Evolutionary conservation across 2,113 vertebrate species (phyloP).

Genomic region (Thamnaconus septentrionalis): DNA sequence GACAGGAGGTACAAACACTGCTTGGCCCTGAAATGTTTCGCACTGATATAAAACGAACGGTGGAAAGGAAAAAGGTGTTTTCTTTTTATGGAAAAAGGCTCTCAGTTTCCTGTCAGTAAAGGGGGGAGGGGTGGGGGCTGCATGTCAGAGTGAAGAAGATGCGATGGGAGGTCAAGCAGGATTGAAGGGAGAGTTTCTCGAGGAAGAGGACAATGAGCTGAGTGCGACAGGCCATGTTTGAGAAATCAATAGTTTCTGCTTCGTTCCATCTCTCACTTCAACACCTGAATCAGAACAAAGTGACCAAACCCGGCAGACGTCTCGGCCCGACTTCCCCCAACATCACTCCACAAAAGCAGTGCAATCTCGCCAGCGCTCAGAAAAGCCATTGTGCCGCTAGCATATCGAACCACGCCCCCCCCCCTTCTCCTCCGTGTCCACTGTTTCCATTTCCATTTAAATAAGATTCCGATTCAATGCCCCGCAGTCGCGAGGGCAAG

Average conservation of each 20-base stretch:
- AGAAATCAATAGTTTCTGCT: constrained; percentile 72
- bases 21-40: constrained; percentile 15
- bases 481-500: constrained; percentile 8
- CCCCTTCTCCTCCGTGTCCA: background rate
- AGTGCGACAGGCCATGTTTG: constrained; percentile 60
- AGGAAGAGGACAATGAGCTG: constrained; percentile 64
- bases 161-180: constrained; percentile 55
- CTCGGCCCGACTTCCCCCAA: constrained; percentile 34
- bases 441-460: constrained; percentile 39
- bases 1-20: background rate
- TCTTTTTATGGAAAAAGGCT: constrained; percentile 14
- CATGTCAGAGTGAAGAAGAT: constrained; percentile 22
- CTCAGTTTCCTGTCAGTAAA: constrained; percentile 31
- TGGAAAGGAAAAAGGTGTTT: background rate
- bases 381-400: background rate
- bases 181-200: constrained; percentile 55
- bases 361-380: background rate
- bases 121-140: constrained; percentile 1
- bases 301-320: constrained; percentile 24
- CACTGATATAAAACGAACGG: constrained; percentile 3
- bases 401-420: background rate
- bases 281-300: constrained; percentile 64
- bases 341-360: constrained; percentile 8
- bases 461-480: constrained; percentile 8
- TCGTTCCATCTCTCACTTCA: constrained; percentile 61